Evolutionary conservation across 2,113 vertebrate genomes (phyloP), one percentile per base, ranked within the genome.

Genomic region (Rallus limicola): DNA sequence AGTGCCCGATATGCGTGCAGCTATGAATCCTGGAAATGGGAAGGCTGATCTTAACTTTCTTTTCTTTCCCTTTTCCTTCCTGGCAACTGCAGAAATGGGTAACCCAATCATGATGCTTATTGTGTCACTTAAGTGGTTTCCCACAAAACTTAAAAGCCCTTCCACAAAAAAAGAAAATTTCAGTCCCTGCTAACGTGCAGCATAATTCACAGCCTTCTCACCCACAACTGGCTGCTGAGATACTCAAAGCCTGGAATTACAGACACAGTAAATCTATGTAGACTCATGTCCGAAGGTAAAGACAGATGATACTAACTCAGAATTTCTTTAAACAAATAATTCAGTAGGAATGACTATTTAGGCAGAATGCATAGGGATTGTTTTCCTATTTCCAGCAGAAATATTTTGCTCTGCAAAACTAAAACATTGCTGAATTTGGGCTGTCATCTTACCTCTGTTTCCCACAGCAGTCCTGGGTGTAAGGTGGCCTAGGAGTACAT

Each of bases 131-230:
- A 20, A 55, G 88, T 82, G 2, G 3, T 84, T 89, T 86, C 28
- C n/a, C 42, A 50, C 5, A 75, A 87, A 83, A 53, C 17, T 24
- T 29, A 7, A 31, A 60, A 72, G 4, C 2, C 44, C 81, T 83
- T 42, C 26, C 28, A 64, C 2, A 5, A 10, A 50, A 56, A 12
- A 13, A 14, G 3, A 58, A 71, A n/a, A 77, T 16, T 48, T 78
- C 18, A 56, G 5, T n/a, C 13, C 40, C 7, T 44, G 31, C 28
- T 34, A 59, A 34, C 9, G 5, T 0, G 1, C 33, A 50, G 0
- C 59, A 5, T 52, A 50, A 55, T 76, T 71, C 56, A 42, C 24
- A 75, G 33, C 16, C 18, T 44, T 72, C 31, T 87, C 34, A 3
- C n/a, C 8, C 14, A 55, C 7, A 48, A 13, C 0, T 79, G 48